Evolutionary conservation across 2,888 invertebrate species (phyloP), one percentile per base, ranked within the genome.

Genomic region (Acleris literana): DNA sequence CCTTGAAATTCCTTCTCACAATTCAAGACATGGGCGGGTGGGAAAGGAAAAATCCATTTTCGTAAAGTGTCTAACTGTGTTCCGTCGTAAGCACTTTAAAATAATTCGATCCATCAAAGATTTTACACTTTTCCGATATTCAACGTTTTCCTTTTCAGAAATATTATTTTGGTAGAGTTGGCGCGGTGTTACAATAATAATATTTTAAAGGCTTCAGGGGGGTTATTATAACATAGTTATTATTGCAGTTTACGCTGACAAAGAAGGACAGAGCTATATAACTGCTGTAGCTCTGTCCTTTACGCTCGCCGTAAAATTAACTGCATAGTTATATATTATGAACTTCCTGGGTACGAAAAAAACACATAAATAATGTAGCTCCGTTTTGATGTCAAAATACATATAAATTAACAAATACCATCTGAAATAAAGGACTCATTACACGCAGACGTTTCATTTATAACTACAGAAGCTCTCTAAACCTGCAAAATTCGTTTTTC

Each of bases 1-100:
- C 53, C 48, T 49, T 18, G 17, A 59, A 52, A n/a, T 46, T 53
- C 18, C 39, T 18, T 46, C 25, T 29, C 44, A 53, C 39, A 48
- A 64, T 54, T 59, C 59, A 58, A 3, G 53, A 48, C 54, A 60
- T 64, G 59, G 54, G 54, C 43, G 59, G 46, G 54, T 59, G 54
- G 64, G 48, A 60, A 65, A 65, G 60, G 51, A 65, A 61, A 65
- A 65, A 61, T 61, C 65, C 65, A 61, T 65, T 65, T 65, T 65
- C 60, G 65, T 65, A 65, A 65, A 65, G 65, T 65, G 65, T 65
- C 65, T 60, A 65, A 65, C 60, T 65, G 65, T 65, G 65, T 65
- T 65, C 60, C 60, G 25, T 61, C 55, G 55, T 65, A 65, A 65
- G 65, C 65, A 65, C 65, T 65, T 65, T 65, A 65, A 65, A 65